phyloP scores from a whole-genome alignment of 2,888 invertebrate species.

The Boloria euphrosyne region DNA sequence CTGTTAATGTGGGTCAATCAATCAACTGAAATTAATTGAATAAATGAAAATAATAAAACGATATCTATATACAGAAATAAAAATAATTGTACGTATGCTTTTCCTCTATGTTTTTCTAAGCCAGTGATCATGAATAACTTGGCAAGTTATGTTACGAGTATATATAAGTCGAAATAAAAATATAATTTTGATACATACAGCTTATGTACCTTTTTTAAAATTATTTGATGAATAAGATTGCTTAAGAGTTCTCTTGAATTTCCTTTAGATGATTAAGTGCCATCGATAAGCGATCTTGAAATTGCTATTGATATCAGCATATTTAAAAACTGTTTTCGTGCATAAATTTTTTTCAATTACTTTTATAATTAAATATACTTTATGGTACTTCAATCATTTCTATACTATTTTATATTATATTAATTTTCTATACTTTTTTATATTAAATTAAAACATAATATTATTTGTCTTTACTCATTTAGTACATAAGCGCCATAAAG shows the following conservation, averaged over 20 bases:
- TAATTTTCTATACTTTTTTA: too few species aligned
- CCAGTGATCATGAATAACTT: too few species aligned
- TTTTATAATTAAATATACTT: background rate
- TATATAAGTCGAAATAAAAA: background rate
- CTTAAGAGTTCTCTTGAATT: conserved; percentile 17
- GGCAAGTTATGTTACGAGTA: too few species aligned
- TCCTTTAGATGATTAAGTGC: conserved; percentile 29
- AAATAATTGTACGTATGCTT: too few species aligned
- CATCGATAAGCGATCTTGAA: conserved; percentile 29
- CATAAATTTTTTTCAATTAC: conserved; percentile 10
- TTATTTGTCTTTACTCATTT: too few species aligned
- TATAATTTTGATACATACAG: background rate
- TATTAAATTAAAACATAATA: too few species aligned
- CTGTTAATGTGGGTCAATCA: too few species aligned
- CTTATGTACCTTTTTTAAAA: conserved; percentile 17
- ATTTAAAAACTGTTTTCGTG: conserved; percentile 25
- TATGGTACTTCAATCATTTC: background rate
- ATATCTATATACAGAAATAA: too few species aligned
- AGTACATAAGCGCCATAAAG: background rate
- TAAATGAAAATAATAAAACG: too few species aligned
- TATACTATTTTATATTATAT: too few species aligned
- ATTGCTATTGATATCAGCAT: conserved; percentile 18
- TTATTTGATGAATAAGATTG: conserved; percentile 19
- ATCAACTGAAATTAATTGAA: too few species aligned
- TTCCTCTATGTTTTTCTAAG: too few species aligned